A percentile compares a stretch with the other conserved stretches of the same genome.
These are phyloP conservation scores for Xenopus laevis DNA, from an alignment of 2,113 vertebrate species.

Conservation along the genomic window DNA sequence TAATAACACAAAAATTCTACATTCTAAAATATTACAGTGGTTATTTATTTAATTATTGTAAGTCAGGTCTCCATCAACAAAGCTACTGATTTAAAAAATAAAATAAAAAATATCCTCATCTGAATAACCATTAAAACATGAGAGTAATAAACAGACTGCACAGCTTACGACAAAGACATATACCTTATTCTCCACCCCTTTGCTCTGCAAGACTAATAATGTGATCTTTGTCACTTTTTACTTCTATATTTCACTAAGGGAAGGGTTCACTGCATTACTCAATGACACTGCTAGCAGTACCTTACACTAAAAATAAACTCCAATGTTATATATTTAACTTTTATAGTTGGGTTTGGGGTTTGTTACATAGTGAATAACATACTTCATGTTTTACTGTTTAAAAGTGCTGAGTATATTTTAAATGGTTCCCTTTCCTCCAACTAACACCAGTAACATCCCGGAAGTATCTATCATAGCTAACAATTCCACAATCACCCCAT, in stretches of 20 bases:
- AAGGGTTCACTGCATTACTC: constrained; percentile 66
- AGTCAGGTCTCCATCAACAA: background rate
- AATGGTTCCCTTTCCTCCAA: too few species aligned
- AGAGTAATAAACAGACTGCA: constrained; percentile 44
- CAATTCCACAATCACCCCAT: too few species aligned
- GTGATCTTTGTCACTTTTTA: constrained; percentile 60
- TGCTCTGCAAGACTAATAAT: constrained; percentile 65
- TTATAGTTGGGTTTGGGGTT: background rate
- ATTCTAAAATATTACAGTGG: too few species aligned
- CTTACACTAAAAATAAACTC: constrained; percentile 7
- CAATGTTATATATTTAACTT: background rate
- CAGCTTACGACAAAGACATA: constrained; percentile 56
- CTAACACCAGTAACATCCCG: too few species aligned
- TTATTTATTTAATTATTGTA: too few species aligned
- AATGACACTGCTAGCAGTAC: constrained; percentile 55
- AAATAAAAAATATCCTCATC: constrained; percentile 3
- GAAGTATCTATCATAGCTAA: too few species aligned
- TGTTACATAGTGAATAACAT: too few species aligned
- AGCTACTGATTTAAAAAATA: constrained; percentile 1
- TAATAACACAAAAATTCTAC: too few species aligned
- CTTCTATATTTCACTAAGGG: constrained; percentile 60
- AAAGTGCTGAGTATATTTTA: too few species aligned
- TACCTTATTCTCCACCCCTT: constrained; percentile 59
- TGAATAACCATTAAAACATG: constrained; percentile 7
- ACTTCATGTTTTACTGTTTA: too few species aligned